Base-by-base conservation (phyloP, 1,140 invertebrate genomes). In the Cydia amplana region DNA sequence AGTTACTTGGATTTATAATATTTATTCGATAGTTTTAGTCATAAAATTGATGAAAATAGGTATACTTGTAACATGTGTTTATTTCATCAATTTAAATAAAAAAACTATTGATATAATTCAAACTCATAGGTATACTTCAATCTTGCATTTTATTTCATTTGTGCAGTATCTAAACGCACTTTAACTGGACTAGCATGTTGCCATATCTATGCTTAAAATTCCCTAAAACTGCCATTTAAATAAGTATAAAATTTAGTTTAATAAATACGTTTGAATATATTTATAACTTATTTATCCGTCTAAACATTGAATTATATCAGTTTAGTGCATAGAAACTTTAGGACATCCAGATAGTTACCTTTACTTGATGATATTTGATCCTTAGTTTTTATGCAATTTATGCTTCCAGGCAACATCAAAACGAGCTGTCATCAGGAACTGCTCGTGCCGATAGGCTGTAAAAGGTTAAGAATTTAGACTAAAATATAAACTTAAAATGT, bases 401-500 rank as follows among this genome's bases (percentile, higher is more conserved):
- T 60, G 9, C 2, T 5, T 16, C 14, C 14, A 6, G n/a, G 65
- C 36, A 70, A 70, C 65, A 16, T 40, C 32, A 20, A 32, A n/a
- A 9, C 18, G 28, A 70, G 4, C 32, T 70, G 65, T 70, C 65
- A 70, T 18, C 20, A 7, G 10, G 10, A 70, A 36, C n/a, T 70
- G 28, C 65, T 36, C 65, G 65, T 70, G 65, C 65, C 28, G 64
- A 67, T 67, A 67, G 25, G 25, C 64, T 28, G 28, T 18, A 18
- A 70, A 70, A 40, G 65, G 32, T 70, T 40, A 70, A 40, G 16
- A 43, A 18, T 70, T 70, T 40, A 70, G 4, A 32, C 1, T 36
- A 23, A 23, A 70, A 70, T 70, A 70, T n/a, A 43, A 70, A 10
- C 65, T 9, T 20, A 51, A 70, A 36, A 70, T 70, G 65, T 36